Evolutionary conservation across 2,888 invertebrate species (phyloP).

Genomic region (Apotomis betuletana): DNA sequence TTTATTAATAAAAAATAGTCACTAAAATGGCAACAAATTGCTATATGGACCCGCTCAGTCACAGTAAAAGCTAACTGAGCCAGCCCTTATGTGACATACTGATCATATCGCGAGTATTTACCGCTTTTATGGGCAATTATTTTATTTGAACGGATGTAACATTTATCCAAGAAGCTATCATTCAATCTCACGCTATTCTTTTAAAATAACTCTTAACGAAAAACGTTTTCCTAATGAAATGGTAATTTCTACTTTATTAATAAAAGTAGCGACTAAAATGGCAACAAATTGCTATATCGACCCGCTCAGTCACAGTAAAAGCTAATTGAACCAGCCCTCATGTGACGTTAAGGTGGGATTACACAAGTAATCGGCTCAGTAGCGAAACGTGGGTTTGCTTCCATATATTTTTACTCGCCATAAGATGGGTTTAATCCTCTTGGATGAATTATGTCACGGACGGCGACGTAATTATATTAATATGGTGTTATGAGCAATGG

Average conservation of each 20-base stretch:
- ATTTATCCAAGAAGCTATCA: no score
- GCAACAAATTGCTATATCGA: conserved; percentile 34
- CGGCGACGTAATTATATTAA: conserved; percentile 43
- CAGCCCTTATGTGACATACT: conserved; percentile 53
- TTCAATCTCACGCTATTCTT: no score
- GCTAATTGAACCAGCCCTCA: conserved; percentile 64
- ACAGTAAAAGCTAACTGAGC: conserved; percentile 63
- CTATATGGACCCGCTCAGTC: conserved; percentile 36
- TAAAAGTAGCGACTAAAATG: background rate
- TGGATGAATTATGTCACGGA: conserved; percentile 46
- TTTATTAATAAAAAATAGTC: background rate
- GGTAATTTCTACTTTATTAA: background rate
- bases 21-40: conserved; percentile 19
- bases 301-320: conserved; percentile 47
- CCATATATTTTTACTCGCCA: conserved; percentile 43
- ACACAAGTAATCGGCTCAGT: conserved; percentile 70
- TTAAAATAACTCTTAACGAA: no score
- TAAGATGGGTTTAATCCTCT: conserved; percentile 45
- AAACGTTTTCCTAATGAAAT: no score
- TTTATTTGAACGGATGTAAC: no score
- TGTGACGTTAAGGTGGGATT: conserved; percentile 60
- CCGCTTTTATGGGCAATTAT: no score
- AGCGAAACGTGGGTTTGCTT: conserved; percentile 53
- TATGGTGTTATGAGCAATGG: background rate
- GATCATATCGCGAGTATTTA: no score